Base-by-base conservation (phyloP, 2,888 invertebrate genomes). In the Mesopsocus fuscifrons region DNA sequence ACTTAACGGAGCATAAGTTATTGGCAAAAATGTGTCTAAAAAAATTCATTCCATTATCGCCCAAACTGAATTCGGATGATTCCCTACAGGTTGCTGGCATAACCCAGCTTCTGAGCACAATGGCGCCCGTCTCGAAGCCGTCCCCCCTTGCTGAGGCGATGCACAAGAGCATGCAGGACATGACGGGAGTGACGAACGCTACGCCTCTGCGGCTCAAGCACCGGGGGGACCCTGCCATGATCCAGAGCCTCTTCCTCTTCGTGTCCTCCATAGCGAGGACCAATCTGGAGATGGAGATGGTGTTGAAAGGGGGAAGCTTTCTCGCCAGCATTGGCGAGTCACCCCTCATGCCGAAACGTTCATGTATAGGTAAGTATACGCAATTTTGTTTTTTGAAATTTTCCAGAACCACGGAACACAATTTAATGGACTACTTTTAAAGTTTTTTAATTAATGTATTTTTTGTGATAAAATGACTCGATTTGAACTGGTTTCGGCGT, bases 151-250 rank as follows among this genome's bases (percentile, higher is more conserved):
- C 82, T 1, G 82, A 87, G 57, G 88, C 89, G 41, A 83, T 92
- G 72, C 82, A 81, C 34, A 84, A 84, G 55, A 80, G 85, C 20
- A 91, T 92, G 87, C 88, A 89, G 56, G 88, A 89, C 61, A 84
- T 94, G 76, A 85, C 88, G 4, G 88, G 89, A 61, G 84, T 94
- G 76, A 85, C 88, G 4, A 79, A 78, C 55, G 78, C 80, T 50
- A 88, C 91, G 3, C 79, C 81, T 57, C 70, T 80, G 47, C 83
- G 83, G 55, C 78, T 77, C 54, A 76, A 77, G 55, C 76, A 77
- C 52, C 77, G 77, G 4, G 66, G 57, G 42, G 67, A 72, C 43
- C 65, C 65, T 48, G 67, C 71, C 3, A 70, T 72, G 51, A 71
- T 74, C 46, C 77, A 81, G 54, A 75, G 75, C 55, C 71, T 91